Base-by-base conservation (phyloP, 2,888 invertebrate genomes). In the Ecdyonurus torrentis region DNA sequence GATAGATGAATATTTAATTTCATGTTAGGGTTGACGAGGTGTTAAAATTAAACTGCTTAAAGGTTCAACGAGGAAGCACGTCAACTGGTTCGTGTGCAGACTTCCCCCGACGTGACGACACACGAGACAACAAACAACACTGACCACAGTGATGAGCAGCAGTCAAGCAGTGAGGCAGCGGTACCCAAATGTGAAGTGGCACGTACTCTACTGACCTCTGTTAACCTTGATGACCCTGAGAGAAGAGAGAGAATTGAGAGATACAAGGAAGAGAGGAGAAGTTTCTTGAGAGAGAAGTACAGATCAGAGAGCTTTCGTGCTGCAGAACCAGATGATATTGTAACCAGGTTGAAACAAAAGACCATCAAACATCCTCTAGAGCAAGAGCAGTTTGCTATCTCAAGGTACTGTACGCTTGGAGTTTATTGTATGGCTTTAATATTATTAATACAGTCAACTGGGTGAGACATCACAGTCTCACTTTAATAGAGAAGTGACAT, bases 211-310 rank as follows among this genome's bases (percentile, higher is more conserved):
- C 20, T 62, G 20, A 22, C 55, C 20, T 10, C 5, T 22, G 19
- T 55, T 5, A 22, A 74, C 23, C 76, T 77, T 52, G 83, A 86
- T 66, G 73, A 74, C 63, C 71, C 71, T 65, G 71, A 84, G 23
- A 86, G 87, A 69, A 77, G 92, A 59, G 91, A 92, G 71, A 76
- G 92, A 59, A 91, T 93, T 67, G 91, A 93, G 74, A 87, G 88
- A 72, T 93, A 92, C 72, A 93, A 93, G 75, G 91, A 92, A 71
- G 92, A 93, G 71, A 77, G 92, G n/a, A 79, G 93, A 61, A 86
- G 85, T 68, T 89, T 90, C 70, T 75, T 92, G 18, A 81, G 91
- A 59, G 91, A 92, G 71, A 91, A 91, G 73, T 91, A 91, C 72
- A 86, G 89, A 66, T 86, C 89, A 5, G 74, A 75, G 64, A 72